Evolutionary conservation across 2,888 invertebrate species (phyloP).

Genomic region (Bellardia bayeri): DNA sequence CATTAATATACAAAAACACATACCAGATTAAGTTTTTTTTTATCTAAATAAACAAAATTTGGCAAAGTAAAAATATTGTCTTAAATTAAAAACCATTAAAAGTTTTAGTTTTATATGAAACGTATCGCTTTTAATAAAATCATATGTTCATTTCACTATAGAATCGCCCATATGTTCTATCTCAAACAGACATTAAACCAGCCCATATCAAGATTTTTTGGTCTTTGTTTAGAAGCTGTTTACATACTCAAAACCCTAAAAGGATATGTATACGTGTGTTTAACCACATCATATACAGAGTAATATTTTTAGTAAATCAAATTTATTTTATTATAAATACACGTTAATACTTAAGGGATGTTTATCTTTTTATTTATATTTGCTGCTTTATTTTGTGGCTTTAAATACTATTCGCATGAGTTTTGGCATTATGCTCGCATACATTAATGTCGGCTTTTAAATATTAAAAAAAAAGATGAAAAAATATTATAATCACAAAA

Average conservation of each 20-base stretch:
- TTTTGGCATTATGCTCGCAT: constrained; percentile 1
- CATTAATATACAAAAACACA: neutral
- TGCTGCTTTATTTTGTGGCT: constrained; percentile 46
- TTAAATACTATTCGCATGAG: constrained; percentile 29
- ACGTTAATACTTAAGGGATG: constrained; percentile 61
- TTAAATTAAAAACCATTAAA: no score
- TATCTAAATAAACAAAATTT: no score
- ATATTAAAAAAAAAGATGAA: constrained; percentile 1
- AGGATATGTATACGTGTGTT: constrained; percentile 24
- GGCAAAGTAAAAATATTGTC: no score
- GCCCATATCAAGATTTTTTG: neutral
- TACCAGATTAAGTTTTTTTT: no score
- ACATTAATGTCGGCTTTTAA: neutral
- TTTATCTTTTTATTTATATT: constrained; percentile 39
- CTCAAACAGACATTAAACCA: neutral
- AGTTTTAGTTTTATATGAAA: no score
- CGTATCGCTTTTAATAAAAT: neutral
- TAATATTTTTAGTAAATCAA: constrained; percentile 62
- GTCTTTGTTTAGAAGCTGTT: neutral
- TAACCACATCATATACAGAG: constrained; percentile 26
- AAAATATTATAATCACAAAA: constrained; percentile 20
- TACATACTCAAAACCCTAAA: neutral
- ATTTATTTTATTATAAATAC: constrained; percentile 56
- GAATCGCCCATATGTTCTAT: constrained; percentile 12
- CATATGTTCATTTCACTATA: neutral